Conservation (phyloP, 1,140 invertebrate species). For the Drosophila santomea region DNA sequence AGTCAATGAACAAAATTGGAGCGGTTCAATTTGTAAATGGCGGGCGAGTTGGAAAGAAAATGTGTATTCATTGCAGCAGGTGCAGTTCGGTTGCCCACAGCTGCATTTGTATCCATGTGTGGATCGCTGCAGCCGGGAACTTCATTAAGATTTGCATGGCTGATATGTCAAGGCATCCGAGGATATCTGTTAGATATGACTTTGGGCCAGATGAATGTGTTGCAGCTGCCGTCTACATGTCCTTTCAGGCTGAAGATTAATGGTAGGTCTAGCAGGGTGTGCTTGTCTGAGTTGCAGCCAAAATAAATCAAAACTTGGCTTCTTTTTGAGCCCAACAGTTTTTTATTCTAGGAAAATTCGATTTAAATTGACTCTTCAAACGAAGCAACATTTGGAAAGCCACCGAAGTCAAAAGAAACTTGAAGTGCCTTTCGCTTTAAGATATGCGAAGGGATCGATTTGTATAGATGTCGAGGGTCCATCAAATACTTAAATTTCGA, state of each 20-base stretch:
- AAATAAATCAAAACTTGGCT: not conserved
- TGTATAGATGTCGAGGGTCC: slow-evolving; percentile 33
- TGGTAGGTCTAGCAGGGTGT: not conserved
- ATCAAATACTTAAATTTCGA: slow-evolving; percentile 48
- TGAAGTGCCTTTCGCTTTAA: slow-evolving; percentile 32
- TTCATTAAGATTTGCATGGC: slow-evolving; percentile 27
- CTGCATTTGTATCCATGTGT: slow-evolving; percentile 9
- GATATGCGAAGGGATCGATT: slow-evolving; percentile 13
- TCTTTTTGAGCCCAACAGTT: not conserved
- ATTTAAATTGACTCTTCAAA: slow-evolving; percentile 36
- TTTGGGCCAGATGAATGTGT: not conserved
- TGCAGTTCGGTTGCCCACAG: slow-evolving; percentile 17
- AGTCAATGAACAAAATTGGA: slow-evolving; percentile 56
- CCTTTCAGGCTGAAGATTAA: not conserved
- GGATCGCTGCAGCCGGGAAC: slow-evolving; percentile 3
- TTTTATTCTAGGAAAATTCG: slow-evolving; percentile 4
- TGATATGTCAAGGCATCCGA: slow-evolving; percentile 18
- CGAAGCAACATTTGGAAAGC: slow-evolving; percentile 19
- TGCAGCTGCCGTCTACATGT: slow-evolving; percentile 23
- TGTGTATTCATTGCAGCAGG: slow-evolving; percentile 34
- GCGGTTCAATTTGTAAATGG: slow-evolving; percentile 35
- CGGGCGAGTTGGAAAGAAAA: slow-evolving; percentile 3
- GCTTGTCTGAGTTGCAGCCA: not conserved
- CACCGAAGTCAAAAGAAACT: slow-evolving; percentile 2
- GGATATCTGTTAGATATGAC: slow-evolving; percentile 3